A percentile compares a stretch with the other conserved stretches of the same genome.
Conservation (phyloP, 2,888 invertebrate genomes). For the Actias luna region DNA sequence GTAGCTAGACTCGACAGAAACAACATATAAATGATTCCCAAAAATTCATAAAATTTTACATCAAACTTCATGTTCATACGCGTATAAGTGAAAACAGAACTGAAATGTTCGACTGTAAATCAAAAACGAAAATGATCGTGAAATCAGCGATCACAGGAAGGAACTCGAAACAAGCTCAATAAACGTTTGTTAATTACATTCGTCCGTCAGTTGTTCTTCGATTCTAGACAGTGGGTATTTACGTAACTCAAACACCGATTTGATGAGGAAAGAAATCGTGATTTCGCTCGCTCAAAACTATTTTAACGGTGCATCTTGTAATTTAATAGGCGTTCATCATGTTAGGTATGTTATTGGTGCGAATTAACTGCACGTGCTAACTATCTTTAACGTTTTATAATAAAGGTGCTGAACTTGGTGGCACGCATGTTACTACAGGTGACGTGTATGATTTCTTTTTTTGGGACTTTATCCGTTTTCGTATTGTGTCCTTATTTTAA, state of each 20-base stretch:
- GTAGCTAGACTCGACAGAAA: too few species aligned
- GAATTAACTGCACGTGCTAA: conserved; percentile 4
- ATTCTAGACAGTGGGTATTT: conserved; percentile 28
- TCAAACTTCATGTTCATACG: neutral
- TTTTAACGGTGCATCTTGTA: conserved; percentile 25
- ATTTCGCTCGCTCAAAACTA: conserved; percentile 22
- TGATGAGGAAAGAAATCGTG: conserved; percentile 49
- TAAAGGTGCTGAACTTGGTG: too few species aligned
- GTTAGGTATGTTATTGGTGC: conserved; percentile 12
- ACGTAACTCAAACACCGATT: conserved; percentile 32
- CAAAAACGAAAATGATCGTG: conserved; percentile 34
- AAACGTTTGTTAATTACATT: conserved; percentile 43
- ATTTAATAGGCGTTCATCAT: conserved; percentile 25
- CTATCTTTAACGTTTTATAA: neutral
- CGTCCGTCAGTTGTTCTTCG: conserved; percentile 36
- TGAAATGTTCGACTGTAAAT: conserved; percentile 23
- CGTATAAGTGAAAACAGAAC: neutral
- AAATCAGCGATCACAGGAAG: conserved; percentile 41
- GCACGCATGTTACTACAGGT: too few species aligned
- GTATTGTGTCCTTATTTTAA: too few species aligned
- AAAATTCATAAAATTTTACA: neutral
- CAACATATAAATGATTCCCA: too few species aligned
- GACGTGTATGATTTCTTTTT: too few species aligned
- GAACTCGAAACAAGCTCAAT: conserved; percentile 29
- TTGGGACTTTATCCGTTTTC: too few species aligned